Evolutionary conservation across 2,888 invertebrate genomes (phyloP).

Genomic region (Pecten maximus): DNA sequence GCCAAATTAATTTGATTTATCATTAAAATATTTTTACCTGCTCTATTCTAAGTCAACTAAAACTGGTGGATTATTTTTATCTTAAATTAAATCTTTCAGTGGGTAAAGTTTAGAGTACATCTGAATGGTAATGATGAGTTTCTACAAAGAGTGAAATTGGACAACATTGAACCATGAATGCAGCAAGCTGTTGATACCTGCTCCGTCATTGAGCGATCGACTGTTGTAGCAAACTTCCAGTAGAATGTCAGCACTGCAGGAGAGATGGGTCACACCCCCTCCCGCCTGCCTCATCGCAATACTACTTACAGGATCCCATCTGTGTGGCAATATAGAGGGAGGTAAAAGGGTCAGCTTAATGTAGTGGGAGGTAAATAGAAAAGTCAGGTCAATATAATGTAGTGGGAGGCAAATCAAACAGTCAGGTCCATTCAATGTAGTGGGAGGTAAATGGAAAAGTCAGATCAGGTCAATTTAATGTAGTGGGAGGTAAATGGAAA

Average conservation of each 20-base stretch:
- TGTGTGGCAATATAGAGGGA: slow-evolving; percentile 49
- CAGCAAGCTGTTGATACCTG: slow-evolving; percentile 52
- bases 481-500: no score
- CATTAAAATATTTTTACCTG: no score
- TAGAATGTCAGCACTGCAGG: slow-evolving; percentile 61
- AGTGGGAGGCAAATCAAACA: not conserved
- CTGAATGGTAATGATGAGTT: not conserved
- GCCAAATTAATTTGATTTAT: no score
- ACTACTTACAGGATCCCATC: slow-evolving; percentile 78
- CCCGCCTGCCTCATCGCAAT: slow-evolving; percentile 82
- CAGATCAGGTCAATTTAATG: not conserved
- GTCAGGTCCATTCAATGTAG: not conserved
- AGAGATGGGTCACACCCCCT: slow-evolving; percentile 78
- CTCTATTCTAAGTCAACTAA: no score
- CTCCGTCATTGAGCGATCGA: slow-evolving; percentile 56
- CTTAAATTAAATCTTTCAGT: not conserved
- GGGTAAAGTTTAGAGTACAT: not conserved
- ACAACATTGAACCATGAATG: slow-evolving; percentile 9
- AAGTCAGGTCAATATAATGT: not conserved
- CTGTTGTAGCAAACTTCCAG: slow-evolving; percentile 55
- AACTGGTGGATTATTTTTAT: no score
- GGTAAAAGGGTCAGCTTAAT: not conserved
- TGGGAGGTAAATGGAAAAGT: no score
- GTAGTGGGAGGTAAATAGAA: not conserved
- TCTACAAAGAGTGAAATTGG: not conserved